Base-by-base conservation (phyloP, 2,113 vertebrate species). In the Panthera leo region DNA sequence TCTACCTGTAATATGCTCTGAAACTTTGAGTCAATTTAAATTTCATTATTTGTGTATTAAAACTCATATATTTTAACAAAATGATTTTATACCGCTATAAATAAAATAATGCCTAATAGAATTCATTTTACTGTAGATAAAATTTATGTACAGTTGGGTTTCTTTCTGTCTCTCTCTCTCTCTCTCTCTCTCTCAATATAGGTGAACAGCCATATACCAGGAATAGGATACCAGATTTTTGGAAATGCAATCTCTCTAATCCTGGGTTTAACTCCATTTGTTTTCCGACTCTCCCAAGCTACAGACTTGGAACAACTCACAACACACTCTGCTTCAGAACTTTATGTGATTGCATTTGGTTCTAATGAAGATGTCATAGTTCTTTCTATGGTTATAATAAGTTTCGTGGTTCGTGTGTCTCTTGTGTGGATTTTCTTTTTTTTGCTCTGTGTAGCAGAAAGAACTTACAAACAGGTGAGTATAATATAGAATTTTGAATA, bases 341-440 rank as follows among this genome's bases (percentile, higher is more conserved):
- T 99, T 73, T 98, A 99, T 79, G 95, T 98, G 79, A 99, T 99
- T 96, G 99, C 99, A 0, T 99, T 99, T 85, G 99, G 99, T 65
- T 99, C 99, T 73, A 99, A 99, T 76, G 99, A 99, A 87, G 99
- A 99, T 63, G 23, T 98, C 87, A 92, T 99, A 96, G 99, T 99
- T 84, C 98, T 99, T 96, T 99, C 99, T 91, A 99, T 99, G 99
- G 99, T 99, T 85, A 91, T 99, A 1, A 98, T 99, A 97, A 99
- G 99, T 98, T 99, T 99, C 39, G 94, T 99, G 97, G 99, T 99
- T 96, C 99, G 99, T 0, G 99, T 99, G 36, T 99, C 99, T 98
- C 99, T 99, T 10, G 99, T 99, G 91, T 99, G 99, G 99, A 99
- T 99, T 98, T 99, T 99, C 99, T 99, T 99, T 99, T 99, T 99